Conservation (phyloP, 1,140 invertebrate genomes). For the Acromyrmex charruanus region DNA sequence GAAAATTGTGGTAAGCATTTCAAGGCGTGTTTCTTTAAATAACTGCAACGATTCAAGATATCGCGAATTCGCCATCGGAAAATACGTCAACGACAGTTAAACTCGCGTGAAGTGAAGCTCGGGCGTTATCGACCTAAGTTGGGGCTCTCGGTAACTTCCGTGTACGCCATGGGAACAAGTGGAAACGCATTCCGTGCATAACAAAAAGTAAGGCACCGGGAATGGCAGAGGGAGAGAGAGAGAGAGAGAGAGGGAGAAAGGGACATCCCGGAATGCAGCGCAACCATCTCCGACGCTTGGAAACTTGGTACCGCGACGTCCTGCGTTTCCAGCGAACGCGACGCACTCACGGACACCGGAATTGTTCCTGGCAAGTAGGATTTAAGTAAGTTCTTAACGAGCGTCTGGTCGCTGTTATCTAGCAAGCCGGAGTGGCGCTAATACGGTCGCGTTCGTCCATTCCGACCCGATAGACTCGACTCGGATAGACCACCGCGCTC, state of each 20-base stretch:
- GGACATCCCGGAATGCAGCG: background rate
- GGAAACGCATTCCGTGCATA: conserved; percentile 50
- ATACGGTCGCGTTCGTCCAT: conserved; percentile 63
- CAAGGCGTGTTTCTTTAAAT: background rate
- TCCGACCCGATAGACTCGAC: conserved; percentile 61
- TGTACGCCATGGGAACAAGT: background rate
- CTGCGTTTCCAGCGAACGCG: conserved; percentile 7
- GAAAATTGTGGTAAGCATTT: background rate
- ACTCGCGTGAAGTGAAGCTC: background rate
- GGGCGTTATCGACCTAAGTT: conserved; percentile 27
- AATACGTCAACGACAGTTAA: background rate
- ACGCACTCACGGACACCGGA: conserved; percentile 37
- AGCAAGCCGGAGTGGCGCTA: conserved; percentile 55
- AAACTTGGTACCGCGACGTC: conserved; percentile 23
- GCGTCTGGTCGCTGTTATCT: conserved; percentile 73
- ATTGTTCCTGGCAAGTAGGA: conserved; percentile 66
- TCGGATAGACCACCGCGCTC: conserved; percentile 14
- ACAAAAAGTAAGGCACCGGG: conserved; percentile 38
- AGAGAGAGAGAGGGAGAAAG: background rate
- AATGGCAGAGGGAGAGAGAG: background rate
- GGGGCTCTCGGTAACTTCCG: conserved; percentile 11
- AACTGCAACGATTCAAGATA: background rate
- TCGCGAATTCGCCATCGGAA: background rate
- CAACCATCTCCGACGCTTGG: conserved; percentile 12
- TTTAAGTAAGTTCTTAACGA: conserved; percentile 78